phyloP scores from a whole-genome alignment of 1,140 invertebrate genomes.

The Nixonia krombeini region DNA sequence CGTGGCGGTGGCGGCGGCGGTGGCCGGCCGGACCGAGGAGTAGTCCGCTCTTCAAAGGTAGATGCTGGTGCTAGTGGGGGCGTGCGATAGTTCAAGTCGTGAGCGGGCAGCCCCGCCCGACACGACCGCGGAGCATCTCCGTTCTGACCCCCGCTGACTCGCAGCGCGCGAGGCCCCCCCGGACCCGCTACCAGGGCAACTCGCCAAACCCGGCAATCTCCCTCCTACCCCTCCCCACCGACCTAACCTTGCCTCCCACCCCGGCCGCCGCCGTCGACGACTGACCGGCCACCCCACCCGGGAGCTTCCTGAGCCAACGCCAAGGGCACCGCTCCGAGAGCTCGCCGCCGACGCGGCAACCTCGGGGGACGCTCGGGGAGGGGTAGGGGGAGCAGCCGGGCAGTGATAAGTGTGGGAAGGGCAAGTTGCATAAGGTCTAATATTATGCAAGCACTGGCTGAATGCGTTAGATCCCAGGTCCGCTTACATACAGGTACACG shows the following conservation, averaged over 20 bases:
- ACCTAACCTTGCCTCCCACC: no score
- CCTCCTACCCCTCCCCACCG: slow-evolving; percentile 14
- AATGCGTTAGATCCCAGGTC: slow-evolving; percentile 65
- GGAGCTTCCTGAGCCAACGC: slow-evolving; percentile 50
- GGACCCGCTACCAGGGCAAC: slow-evolving; percentile 43
- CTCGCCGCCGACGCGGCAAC: not conserved
- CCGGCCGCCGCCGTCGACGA: slow-evolving; percentile 16
- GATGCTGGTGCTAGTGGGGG: slow-evolving; percentile 71
- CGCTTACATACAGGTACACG: slow-evolving; percentile 53
- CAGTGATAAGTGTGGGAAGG: slow-evolving; percentile 73
- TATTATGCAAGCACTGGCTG: slow-evolving; percentile 67
- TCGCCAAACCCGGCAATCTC: slow-evolving; percentile 24
- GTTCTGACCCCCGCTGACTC: slow-evolving; percentile 70
- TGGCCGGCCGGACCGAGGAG: slow-evolving; percentile 36
- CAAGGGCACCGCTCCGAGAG: slow-evolving; percentile 55
- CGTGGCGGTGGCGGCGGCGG: no score
- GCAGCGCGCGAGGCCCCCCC: slow-evolving; percentile 33
- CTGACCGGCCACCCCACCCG: slow-evolving; percentile 52
- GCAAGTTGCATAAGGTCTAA: slow-evolving; percentile 69
- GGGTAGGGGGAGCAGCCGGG: slow-evolving; percentile 46
- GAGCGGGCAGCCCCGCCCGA: slow-evolving; percentile 72
- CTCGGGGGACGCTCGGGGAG: slow-evolving; percentile 4
- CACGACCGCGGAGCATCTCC: slow-evolving; percentile 71
- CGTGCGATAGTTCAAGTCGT: slow-evolving; percentile 74
- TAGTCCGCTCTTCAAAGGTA: slow-evolving; percentile 57